Base-by-base conservation (phyloP, 2,797 vertebrate species). In the Neomorphus geoffroyi region DNA sequence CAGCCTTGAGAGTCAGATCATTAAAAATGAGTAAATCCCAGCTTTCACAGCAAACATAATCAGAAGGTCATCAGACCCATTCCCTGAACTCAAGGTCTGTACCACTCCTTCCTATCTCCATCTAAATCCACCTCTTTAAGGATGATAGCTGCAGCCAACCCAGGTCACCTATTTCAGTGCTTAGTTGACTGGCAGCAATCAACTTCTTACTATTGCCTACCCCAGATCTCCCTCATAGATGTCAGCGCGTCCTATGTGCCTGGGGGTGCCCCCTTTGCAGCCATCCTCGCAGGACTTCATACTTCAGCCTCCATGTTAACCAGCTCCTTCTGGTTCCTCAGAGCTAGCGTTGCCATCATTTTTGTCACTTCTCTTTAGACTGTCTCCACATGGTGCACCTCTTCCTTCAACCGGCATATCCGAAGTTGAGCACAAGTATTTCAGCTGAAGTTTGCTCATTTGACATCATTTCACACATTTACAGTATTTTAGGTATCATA, bases 161-260 rank as follows among this genome's bases (percentile, higher is more conserved):
- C 6, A 3, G 57, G 53, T 32, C 27, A n/a, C 30, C 39, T 67
- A 2, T 51, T 91, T 51, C 61, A 89, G 53, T 13, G 53, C 50
- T 75, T 30, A 50, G 37, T 53, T 56, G 56, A 50, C 62, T 26
- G 33, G 43, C 37, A 80, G 32, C 41, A 88, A 88, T 23, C 27
- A 75, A 39, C 30, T 41, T 72, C 64, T 77, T 69, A 72, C 64
- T 17, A 4, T 2, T n/a, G 69, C 43, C 61, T 17, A 9, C 18
- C 11, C 62, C 57, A 43, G 39, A 32, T 23, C 23, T 46, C 50
- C 62, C 61, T 46, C 43, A 13, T 0, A n/a, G 37, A 33, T 10
- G 13, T 23, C 41, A 53, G 90, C 26, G 39, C 0, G 0, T 11
- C 72, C 51, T 7, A 12, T 18, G 33, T 1, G 0, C 13, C 41